Evolutionary conservation across 1,140 invertebrate species (phyloP).

Genomic region (Phortica variegata): DNA sequence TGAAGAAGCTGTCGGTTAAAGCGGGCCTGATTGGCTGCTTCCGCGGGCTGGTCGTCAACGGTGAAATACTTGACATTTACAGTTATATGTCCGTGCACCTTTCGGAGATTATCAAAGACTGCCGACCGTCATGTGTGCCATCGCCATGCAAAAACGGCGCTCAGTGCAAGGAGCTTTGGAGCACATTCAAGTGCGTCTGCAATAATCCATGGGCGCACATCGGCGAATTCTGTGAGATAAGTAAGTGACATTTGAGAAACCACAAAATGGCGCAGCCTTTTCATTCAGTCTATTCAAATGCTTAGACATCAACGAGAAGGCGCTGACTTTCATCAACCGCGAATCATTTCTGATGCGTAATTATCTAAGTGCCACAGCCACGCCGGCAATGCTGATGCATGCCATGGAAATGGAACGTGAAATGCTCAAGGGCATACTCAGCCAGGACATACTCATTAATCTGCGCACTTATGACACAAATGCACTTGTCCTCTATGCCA

Average conservation of each 20-base stretch:
- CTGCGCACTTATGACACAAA: slow-evolving; percentile 81
- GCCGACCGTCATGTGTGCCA: slow-evolving; percentile 88
- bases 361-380: slow-evolving; percentile 61
- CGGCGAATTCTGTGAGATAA: slow-evolving; percentile 84
- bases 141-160: slow-evolving; percentile 91
- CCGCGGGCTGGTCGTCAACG: slow-evolving; percentile 86
- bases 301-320: slow-evolving; percentile 85
- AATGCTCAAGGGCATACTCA: slow-evolving; percentile 71
- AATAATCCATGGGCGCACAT: slow-evolving; percentile 88
- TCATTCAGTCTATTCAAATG: not conserved
- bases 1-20: slow-evolving; percentile 76
- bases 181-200: slow-evolving; percentile 86
- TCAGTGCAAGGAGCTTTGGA: slow-evolving; percentile 89
- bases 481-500: slow-evolving; percentile 83
- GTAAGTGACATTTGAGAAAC: slow-evolving; percentile 61
- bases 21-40: slow-evolving; percentile 92
- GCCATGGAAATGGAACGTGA: slow-evolving; percentile 64
- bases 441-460: slow-evolving; percentile 80
- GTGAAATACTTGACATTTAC: slow-evolving; percentile 86
- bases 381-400: slow-evolving; percentile 53
- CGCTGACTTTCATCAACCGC: slow-evolving; percentile 81
- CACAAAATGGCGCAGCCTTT: not conserved
- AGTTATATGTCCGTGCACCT: slow-evolving; percentile 91
- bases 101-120: slow-evolving; percentile 88
- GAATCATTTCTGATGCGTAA: slow-evolving; percentile 78